A percentile compares a stretch with the other conserved stretches of the same genome.
These are phyloP conservation scores for Sminthurides bifidus DNA, from an alignment of 1,140 invertebrate genomes.

Conservation along the genomic window DNA sequence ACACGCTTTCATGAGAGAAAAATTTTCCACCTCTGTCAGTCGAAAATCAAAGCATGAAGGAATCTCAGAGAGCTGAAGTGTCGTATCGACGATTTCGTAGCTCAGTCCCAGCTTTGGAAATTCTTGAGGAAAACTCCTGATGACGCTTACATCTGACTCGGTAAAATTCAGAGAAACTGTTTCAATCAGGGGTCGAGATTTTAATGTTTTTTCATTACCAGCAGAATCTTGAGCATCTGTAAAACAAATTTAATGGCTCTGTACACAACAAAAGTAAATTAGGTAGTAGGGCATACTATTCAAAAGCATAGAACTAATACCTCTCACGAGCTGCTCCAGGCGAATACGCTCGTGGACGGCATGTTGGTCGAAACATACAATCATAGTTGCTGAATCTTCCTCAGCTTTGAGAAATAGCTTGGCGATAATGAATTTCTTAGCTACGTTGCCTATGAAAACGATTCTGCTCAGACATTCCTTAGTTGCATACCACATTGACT, in stretches of 20 bases:
- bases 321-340: conserved; percentile 45
- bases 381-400: conserved; percentile 10
- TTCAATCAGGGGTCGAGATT: too few species aligned
- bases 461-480: conserved; percentile 19
- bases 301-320: too few species aligned
- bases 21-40: too few species aligned
- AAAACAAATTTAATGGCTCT: not conserved
- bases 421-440: conserved; percentile 54
- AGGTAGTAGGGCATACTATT: too few species aligned
- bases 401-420: conserved; percentile 31
- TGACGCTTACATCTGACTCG: conserved; percentile 36
- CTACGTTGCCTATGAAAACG: conserved; percentile 51
- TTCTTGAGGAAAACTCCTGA: conserved; percentile 35
- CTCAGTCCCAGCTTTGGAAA: conserved; percentile 37
- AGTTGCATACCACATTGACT: conserved; percentile 6
- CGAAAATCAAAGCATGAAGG: not conserved
- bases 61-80: conserved; percentile 11
- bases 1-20: too few species aligned
- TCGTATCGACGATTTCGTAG: conserved; percentile 18
- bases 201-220: too few species aligned
- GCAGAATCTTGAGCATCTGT: too few species aligned
- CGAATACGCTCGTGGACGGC: conserved; percentile 59
- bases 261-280: not conserved
- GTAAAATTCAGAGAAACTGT: conserved; percentile 36
- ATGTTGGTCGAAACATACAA: conserved; percentile 61